A percentile compares a stretch with the other conserved stretches of the same genome.
Evolutionary conservation across 2,888 invertebrate genomes (phyloP).

Genomic region (Pachliopta kotzebuea): DNA sequence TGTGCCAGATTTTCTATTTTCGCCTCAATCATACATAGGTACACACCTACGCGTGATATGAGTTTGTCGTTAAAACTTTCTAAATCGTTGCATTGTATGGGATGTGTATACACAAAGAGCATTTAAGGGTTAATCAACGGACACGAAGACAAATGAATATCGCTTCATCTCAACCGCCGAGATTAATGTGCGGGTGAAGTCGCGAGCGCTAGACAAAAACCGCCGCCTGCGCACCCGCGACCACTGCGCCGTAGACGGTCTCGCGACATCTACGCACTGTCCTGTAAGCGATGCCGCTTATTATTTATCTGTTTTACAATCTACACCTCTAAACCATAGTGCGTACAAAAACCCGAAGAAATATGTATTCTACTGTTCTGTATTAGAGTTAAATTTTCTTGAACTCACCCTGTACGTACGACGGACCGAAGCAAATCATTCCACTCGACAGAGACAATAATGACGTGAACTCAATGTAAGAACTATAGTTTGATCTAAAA

Average conservation of each 20-base stretch:
- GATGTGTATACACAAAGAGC: slow-evolving; percentile 65
- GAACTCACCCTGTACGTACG: slow-evolving; percentile 36
- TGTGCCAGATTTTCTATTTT: too few relatives aligned
- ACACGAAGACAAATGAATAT: slow-evolving; percentile 77
- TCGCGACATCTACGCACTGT: slow-evolving; percentile 63
- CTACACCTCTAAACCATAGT: slow-evolving; percentile 45
- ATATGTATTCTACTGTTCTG: slow-evolving; percentile 33
- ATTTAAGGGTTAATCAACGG: slow-evolving; percentile 69
- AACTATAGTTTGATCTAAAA: slow-evolving; percentile 78
- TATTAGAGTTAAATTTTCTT: slow-evolving; percentile 33
- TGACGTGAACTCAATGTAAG: slow-evolving; percentile 75
- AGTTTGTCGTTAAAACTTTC: neutral
- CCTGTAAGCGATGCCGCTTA: slow-evolving; percentile 71
- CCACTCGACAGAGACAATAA: slow-evolving; percentile 69
- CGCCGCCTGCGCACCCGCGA: slow-evolving; percentile 67
- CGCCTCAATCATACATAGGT: neutral
- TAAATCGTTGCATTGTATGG: neutral
- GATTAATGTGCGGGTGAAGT: slow-evolving; percentile 73
- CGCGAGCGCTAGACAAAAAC: slow-evolving; percentile 70
- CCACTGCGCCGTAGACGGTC: slow-evolving; percentile 59
- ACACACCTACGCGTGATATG: too few relatives aligned
- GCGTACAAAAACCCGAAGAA: slow-evolving; percentile 26
- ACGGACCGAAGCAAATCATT: slow-evolving; percentile 40
- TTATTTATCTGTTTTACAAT: slow-evolving; percentile 71
- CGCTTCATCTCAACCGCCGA: slow-evolving; percentile 71